phyloP scores from a whole-genome alignment of 1,140 invertebrate genomes.

The Trichonephila inaurata region DNA sequence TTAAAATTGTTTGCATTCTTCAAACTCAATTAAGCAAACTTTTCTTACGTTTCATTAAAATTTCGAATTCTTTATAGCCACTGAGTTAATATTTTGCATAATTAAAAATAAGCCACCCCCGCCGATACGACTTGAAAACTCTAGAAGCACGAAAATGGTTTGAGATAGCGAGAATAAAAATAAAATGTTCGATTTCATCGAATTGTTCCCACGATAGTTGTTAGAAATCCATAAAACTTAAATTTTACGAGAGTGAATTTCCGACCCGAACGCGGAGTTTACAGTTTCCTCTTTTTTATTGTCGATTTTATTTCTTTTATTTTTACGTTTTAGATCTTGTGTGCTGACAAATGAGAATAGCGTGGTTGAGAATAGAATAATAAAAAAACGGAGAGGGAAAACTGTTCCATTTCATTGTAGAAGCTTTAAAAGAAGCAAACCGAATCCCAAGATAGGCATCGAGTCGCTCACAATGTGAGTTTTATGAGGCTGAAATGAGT shows the following conservation, averaged over 20 bases:
- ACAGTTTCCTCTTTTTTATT: background rate
- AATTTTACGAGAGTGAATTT: slow-evolving; percentile 35
- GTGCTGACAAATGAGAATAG: background rate
- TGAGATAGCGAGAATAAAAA: background rate
- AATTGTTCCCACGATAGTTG: slow-evolving; percentile 35
- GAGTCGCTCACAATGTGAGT: background rate
- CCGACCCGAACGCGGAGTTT: background rate
- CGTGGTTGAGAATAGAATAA: background rate
- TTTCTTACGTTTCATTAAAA: too few relatives aligned
- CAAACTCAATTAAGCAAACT: too few relatives aligned
- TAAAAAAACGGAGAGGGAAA: background rate
- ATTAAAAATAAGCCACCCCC: background rate
- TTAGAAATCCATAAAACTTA: slow-evolving; percentile 39
- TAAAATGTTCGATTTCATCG: background rate
- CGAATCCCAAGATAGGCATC: background rate
- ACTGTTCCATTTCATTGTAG: background rate
- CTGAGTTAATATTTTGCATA: background rate
- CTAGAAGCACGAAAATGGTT: too few relatives aligned
- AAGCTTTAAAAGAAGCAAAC: background rate
- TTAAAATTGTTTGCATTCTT: too few relatives aligned
- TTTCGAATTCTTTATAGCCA: too few relatives aligned
- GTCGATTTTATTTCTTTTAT: background rate
- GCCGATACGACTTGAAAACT: too few relatives aligned
- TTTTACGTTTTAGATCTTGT: background rate
- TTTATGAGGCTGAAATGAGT: slow-evolving; percentile 10